Evolutionary conservation across 2,113 vertebrate genomes (phyloP).

Genomic region (Ictalurus furcatus): DNA sequence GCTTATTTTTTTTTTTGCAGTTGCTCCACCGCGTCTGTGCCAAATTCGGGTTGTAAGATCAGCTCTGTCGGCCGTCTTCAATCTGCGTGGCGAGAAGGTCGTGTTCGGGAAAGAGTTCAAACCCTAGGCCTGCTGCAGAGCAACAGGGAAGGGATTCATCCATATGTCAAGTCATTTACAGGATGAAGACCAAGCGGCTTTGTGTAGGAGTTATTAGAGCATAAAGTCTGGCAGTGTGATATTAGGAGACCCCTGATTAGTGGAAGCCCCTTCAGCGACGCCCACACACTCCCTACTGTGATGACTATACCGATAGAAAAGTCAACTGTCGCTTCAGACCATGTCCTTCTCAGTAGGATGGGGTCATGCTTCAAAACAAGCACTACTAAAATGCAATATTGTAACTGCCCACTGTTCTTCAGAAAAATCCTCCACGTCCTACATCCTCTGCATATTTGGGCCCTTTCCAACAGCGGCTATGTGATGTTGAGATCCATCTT

Average conservation of each 20-base stretch:
- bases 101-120: background rate
- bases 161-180: background rate
- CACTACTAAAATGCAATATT: background rate
- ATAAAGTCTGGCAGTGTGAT: conserved; percentile 11
- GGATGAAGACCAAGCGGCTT: background rate
- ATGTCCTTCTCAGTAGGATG: background rate
- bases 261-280: conserved; percentile 9
- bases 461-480: no score
- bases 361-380: background rate
- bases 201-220: conserved; percentile 24
- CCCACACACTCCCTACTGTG: background rate
- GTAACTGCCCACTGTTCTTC: background rate
- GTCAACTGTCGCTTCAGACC: conserved; percentile 4
- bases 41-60: background rate
- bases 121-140: background rate
- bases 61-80: background rate
- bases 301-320: background rate
- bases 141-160: background rate
- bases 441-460: no score
- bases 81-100: background rate
- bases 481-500: no score
- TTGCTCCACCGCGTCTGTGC: background rate
- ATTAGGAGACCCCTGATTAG: conserved; percentile 16
- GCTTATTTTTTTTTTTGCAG: background rate
- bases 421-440: no score